Conservation (phyloP, 2,113 vertebrate species). For the Cinclus mexicanus region DNA sequence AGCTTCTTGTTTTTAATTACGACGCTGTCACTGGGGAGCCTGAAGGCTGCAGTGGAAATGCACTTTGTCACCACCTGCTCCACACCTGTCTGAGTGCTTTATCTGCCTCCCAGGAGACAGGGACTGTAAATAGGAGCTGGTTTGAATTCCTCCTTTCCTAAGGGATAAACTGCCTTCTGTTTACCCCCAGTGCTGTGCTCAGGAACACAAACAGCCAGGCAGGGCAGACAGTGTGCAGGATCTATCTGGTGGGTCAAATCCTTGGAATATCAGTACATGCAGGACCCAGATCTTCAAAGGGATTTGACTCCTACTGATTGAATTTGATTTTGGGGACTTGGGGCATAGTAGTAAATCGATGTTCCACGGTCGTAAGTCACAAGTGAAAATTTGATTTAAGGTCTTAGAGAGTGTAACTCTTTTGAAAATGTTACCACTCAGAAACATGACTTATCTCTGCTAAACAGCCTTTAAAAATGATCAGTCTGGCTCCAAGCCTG, state of each 20-base stretch:
- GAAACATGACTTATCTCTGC: conserved; percentile 27
- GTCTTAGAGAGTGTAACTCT: neutral
- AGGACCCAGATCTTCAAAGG: neutral
- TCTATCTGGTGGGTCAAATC: neutral
- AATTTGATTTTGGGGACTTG: neutral
- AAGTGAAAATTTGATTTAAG: neutral
- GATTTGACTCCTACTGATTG: neutral
- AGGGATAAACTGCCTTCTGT: neutral
- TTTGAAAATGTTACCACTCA: neutral
- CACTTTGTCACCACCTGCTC: neutral
- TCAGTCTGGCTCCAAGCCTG: conserved; percentile 2
- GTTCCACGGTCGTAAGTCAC: accelerated
- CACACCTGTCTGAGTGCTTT: neutral
- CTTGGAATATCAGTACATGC: neutral
- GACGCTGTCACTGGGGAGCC: neutral
- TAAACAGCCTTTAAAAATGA: neutral
- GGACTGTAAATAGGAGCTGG: neutral
- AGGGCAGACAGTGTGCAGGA: neutral
- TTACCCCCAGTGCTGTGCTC: neutral
- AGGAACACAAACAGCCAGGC: neutral
- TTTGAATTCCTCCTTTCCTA: neutral
- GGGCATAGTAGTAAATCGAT: neutral
- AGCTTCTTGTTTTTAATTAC: neutral
- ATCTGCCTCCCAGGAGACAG: neutral
- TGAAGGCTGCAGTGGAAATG: neutral